Percentiles rank a stretch among this genome's conserved stretches.
phyloP scores from a whole-genome alignment of 2,888 invertebrate genomes.

The Ditylenchus weischeri region DNA sequence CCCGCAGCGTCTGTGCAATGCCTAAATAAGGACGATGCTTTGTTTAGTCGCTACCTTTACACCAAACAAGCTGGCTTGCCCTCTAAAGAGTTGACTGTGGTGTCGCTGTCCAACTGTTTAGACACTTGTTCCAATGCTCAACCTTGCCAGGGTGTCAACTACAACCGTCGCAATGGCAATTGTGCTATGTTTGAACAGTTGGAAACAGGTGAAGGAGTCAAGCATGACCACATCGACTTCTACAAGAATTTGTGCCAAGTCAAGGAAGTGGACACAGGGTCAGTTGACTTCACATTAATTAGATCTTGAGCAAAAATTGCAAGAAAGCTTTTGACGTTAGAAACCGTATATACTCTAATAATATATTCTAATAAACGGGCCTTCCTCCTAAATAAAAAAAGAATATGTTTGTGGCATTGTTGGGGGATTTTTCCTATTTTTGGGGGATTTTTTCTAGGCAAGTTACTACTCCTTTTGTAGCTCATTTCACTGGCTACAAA shows the following conservation, averaged over 20 bases:
- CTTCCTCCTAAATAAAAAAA: no score
- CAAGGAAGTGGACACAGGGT: conserved; percentile 52
- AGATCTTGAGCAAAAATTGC: no score
- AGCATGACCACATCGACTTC: conserved; percentile 55
- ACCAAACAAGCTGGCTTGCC: conserved; percentile 53
- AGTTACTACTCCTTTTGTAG: no score
- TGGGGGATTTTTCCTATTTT: no score
- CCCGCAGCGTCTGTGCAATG: conserved; percentile 22
- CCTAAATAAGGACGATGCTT: conserved; percentile 47
- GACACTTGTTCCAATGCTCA: conserved; percentile 45
- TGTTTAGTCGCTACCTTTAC: conserved; percentile 55
- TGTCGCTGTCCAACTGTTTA: conserved; percentile 53
- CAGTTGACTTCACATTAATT: no score
- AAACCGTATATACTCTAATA: no score
- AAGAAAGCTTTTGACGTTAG: no score
- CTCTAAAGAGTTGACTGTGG: conserved; percentile 46
- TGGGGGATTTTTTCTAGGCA: no score
- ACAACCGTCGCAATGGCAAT: conserved; percentile 55
- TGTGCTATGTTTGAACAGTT: conserved; percentile 53
- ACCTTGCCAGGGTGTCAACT: conserved; percentile 57
- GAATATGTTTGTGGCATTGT: no score
- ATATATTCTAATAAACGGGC: no score
- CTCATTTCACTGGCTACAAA: no score
- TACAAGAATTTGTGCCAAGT: conserved; percentile 57
- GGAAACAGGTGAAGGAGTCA: conserved; percentile 38